Evolutionary conservation across 2,888 invertebrate genomes (phyloP).

Genomic region (Lycia hirtaria): DNA sequence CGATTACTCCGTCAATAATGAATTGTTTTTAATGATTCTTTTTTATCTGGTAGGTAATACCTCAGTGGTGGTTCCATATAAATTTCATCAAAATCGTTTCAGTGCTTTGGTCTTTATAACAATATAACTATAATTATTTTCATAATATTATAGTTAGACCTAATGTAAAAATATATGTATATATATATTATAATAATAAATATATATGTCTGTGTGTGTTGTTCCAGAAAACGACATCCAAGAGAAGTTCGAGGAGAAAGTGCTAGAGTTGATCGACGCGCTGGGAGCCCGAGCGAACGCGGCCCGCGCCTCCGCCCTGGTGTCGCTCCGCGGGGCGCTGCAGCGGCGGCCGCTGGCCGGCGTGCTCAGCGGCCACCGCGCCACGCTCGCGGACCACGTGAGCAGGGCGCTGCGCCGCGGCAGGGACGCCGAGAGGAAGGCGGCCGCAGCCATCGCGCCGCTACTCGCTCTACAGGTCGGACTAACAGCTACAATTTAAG

Average conservation of each 20-base stretch:
- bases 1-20: too few relatives aligned
- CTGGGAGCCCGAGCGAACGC: conserved; percentile 95
- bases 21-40: too few relatives aligned
- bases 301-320: conserved; percentile 90
- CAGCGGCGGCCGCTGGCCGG: conserved; percentile 92
- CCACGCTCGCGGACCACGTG: conserved; percentile 93
- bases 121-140: too few relatives aligned
- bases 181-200: too few relatives aligned
- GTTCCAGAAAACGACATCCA: conserved; percentile 80
- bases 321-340: conserved; percentile 89
- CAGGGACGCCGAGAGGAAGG: conserved; percentile 91
- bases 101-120: too few relatives aligned
- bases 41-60: too few relatives aligned
- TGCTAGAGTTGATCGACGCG: conserved; percentile 94
- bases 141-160: too few relatives aligned
- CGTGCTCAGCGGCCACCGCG: conserved; percentile 90
- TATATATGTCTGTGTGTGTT: neutral
- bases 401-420: conserved; percentile 94
- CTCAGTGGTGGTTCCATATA: too few relatives aligned
- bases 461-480: conserved; percentile 92
- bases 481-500: neutral
- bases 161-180: too few relatives aligned
- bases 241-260: conserved; percentile 93
- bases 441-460: conserved; percentile 92
- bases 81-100: too few relatives aligned